Base-by-base conservation (phyloP, 2,797 vertebrate genomes). In the Spea hammondii region DNA sequence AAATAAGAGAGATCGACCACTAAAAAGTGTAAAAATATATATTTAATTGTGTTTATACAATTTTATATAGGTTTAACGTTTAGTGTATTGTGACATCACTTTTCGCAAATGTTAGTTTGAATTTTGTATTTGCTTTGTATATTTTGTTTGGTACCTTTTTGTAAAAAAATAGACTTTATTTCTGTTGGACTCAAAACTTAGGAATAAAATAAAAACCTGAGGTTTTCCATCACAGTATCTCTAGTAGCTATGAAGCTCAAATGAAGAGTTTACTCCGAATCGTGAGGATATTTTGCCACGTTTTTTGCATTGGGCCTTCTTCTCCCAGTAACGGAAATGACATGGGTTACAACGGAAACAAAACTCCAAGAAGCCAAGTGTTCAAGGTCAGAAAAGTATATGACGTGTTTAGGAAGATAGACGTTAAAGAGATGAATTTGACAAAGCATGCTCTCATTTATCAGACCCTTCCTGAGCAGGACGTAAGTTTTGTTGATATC, bases 291-390 rank as follows among this genome's bases (percentile, higher is more conserved):
- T 98, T 99, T 90, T 99, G 97, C 88, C 96, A 99, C 48, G 95
- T 99, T 75, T 99, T 97, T 88, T 95, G 94, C 57, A 91, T 99
- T 76, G 96, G 97, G 66, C 97, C 98, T 45, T 96, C 96, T 14
- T 96, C 96, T 59, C 95, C 96, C 55, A 97, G 91, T 92, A 97
- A 93, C 82, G 96, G 96, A 85, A 96, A 95, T 47, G 97, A 98
- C 89, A 95, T 98, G 96, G 95, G 94, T 85, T 99, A 99, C 93
- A 99, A 99, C 65, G 97, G 97, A 84, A 99, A 99, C 94, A 99
- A 98, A 92, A 99, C 97, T 12, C 93, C 95, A 74, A 95, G 96
- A 90, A 98, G 91, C 91, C 97, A 98, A 89, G 97, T 98, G 83
- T 98, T 99, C 89, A 99, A 99, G 97, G 97, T 99, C 85, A 94